Evolutionary conservation across 2,888 invertebrate species (phyloP).

Genomic region (Macrosoma leucophasiata): DNA sequence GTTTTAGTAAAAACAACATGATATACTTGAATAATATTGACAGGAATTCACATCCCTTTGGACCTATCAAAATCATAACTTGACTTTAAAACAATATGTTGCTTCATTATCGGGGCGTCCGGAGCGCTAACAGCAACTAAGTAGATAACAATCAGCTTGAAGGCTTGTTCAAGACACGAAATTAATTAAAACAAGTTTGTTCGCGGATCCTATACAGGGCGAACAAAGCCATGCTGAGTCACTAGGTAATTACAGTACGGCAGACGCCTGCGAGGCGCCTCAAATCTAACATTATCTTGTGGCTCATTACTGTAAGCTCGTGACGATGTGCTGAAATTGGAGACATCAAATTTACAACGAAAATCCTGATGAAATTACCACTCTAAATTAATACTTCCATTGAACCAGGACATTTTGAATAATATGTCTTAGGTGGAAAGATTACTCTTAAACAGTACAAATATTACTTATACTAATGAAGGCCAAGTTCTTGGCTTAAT

Average conservation of each 20-base stretch:
- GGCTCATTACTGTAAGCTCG: slow-evolving; percentile 43
- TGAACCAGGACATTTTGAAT: too few relatives aligned
- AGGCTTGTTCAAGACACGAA: slow-evolving; percentile 75
- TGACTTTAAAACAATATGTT: slow-evolving; percentile 65
- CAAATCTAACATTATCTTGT: slow-evolving; percentile 62
- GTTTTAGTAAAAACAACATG: too few relatives aligned
- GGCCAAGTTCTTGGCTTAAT: too few relatives aligned
- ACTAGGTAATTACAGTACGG: slow-evolving; percentile 69
- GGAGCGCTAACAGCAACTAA: slow-evolving; percentile 71
- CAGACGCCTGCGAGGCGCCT: slow-evolving; percentile 55
- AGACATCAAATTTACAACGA: too few relatives aligned
- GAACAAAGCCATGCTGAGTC: slow-evolving; percentile 74
- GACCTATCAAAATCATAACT: too few relatives aligned
- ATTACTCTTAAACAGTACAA: too few relatives aligned
- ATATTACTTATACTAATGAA: too few relatives aligned
- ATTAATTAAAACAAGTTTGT: slow-evolving; percentile 77
- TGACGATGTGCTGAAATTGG: slow-evolving; percentile 25
- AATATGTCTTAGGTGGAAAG: too few relatives aligned
- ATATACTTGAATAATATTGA: too few relatives aligned
- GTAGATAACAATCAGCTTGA: slow-evolving; percentile 72
- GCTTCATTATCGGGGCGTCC: slow-evolving; percentile 66
- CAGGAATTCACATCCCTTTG: too few relatives aligned
- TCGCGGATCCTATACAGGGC: slow-evolving; percentile 73
- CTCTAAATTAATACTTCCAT: too few relatives aligned
- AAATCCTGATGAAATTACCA: too few relatives aligned